phyloP scores from a whole-genome alignment of 2,888 invertebrate species.

The Dyspetes luteomarginatus region DNA sequence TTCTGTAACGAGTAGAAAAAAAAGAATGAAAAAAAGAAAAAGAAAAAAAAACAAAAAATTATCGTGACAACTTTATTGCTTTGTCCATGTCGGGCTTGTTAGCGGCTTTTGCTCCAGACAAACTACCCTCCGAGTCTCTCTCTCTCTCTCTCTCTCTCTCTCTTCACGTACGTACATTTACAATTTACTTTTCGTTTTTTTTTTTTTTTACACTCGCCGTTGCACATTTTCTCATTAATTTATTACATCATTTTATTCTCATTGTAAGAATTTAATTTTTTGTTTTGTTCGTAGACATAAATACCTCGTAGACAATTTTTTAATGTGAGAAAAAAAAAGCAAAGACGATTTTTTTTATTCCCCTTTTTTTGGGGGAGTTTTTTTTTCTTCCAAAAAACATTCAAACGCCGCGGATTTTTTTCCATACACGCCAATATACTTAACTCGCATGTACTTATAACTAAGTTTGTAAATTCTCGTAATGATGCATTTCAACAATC shows the following conservation, averaged over 20 bases:
- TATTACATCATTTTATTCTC: too few species aligned
- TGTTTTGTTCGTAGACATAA: too few species aligned
- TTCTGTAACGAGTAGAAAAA: constrained; percentile 70
- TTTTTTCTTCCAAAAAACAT: not conserved
- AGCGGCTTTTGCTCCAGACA: constrained; percentile 83
- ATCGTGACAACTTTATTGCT: constrained; percentile 60
- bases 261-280: too few species aligned
- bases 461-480: too few species aligned
- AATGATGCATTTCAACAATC: too few species aligned
- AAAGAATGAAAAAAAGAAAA: too few species aligned
- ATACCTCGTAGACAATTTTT: too few species aligned
- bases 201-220: not conserved
- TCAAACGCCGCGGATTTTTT: too few species aligned
- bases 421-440: too few species aligned
- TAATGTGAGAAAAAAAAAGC: not conserved
- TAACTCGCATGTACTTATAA: too few species aligned
- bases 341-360: not conserved
- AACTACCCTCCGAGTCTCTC: constrained; percentile 15
- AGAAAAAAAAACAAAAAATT: constrained; percentile 22
- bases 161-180: not conserved
- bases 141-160: constrained; percentile 7
- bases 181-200: constrained; percentile 1
- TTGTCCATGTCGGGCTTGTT: constrained; percentile 80
- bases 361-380: not conserved
- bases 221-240: too few species aligned